These are phyloP conservation scores for Horisme vitalbata DNA, from an alignment of 2,888 invertebrate genomes.

Conservation along the genomic window DNA sequence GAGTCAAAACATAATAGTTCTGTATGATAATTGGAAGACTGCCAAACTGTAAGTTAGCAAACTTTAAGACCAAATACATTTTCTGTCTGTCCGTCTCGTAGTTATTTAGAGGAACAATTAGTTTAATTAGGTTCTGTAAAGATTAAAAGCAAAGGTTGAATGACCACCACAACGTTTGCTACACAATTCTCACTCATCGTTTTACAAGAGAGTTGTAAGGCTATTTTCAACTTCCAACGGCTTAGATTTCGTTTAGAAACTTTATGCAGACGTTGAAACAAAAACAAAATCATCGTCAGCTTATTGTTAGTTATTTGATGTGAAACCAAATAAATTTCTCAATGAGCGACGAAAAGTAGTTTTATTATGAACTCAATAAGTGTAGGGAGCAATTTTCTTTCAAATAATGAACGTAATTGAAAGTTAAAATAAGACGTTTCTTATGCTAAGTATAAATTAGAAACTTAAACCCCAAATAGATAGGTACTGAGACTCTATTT, in stretches of 20 bases:
- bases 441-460: too few relatives aligned
- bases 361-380: too few relatives aligned
- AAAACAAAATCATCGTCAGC: background rate
- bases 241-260: background rate
- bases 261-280: background rate
- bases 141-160: constrained; percentile 5
- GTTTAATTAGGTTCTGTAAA: too few relatives aligned
- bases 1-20: constrained; percentile 16
- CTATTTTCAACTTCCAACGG: constrained; percentile 10
- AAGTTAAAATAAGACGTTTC: too few relatives aligned
- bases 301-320: background rate
- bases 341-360: too few relatives aligned
- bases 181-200: too few relatives aligned
- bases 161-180: constrained; percentile 19
- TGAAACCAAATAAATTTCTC: background rate
- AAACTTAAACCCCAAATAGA: too few relatives aligned
- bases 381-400: too few relatives aligned
- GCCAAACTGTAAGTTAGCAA: constrained; percentile 33
- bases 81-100: constrained; percentile 4
- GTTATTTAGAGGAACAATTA: background rate
- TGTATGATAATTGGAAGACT: constrained; percentile 24
- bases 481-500: too few relatives aligned
- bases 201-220: constrained; percentile 17
- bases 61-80: constrained; percentile 31
- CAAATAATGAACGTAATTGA: too few relatives aligned